Conservation (phyloP, 2,888 invertebrate genomes). For the Microctonus brassicae region DNA sequence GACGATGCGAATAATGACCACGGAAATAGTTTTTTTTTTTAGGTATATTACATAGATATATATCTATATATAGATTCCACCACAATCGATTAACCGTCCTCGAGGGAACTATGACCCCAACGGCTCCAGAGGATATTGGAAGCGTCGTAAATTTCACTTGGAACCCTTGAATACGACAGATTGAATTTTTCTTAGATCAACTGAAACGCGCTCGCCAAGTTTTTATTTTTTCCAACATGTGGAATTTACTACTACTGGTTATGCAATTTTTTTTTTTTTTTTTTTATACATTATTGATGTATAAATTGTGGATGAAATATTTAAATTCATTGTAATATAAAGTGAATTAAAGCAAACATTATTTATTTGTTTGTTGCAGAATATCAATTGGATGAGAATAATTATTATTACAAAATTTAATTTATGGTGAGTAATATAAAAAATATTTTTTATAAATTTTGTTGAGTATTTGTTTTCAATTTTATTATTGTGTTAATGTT, state of each 20-base stretch:
- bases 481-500: no score
- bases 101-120: neutral
- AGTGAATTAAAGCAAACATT: no score
- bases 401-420: neutral
- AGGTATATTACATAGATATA: neutral
- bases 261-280: neutral
- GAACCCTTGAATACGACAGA: constrained; percentile 15
- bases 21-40: constrained; percentile 34
- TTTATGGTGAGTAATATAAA: neutral
- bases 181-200: constrained; percentile 20
- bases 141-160: constrained; percentile 18
- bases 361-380: neutral
- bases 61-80: neutral
- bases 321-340: no score
- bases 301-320: neutral
- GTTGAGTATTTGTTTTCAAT: no score
- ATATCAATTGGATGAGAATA: neutral
- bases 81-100: constrained; percentile 38
- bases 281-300: neutral
- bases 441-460: neutral
- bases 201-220: neutral
- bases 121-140: constrained; percentile 8
- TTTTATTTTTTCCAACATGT: neutral
- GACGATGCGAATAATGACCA: constrained; percentile 29
- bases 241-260: neutral